Conservation (phyloP, 2,113 vertebrate species). For the Baryphthengus martii region DNA sequence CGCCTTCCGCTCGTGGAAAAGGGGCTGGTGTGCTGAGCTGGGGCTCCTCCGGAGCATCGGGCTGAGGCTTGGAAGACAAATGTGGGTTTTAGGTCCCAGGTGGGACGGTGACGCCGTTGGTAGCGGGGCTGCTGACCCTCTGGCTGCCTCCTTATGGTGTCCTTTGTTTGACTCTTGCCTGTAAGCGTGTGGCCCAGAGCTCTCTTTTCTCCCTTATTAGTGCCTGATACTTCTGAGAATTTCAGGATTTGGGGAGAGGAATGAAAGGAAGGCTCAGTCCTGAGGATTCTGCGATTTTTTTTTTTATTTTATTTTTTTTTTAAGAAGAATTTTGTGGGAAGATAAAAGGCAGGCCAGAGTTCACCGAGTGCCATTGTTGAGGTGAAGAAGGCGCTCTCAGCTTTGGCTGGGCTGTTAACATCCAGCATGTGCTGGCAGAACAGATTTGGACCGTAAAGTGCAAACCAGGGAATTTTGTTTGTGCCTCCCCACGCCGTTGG, state of each 20-base stretch:
- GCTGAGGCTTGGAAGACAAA: neutral
- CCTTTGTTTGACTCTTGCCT: constrained; percentile 36
- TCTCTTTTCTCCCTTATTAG: neutral
- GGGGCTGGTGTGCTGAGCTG: neutral
- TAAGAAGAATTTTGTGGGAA: neutral
- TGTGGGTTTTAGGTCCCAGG: neutral
- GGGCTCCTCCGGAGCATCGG: neutral
- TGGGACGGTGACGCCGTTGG: neutral
- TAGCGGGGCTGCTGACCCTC: neutral
- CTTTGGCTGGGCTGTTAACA: neutral
- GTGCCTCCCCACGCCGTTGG: neutral
- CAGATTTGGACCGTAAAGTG: neutral
- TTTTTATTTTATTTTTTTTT: too few species aligned
- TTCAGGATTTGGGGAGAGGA: neutral
- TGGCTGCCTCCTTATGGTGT: neutral
- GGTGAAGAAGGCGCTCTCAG: neutral
- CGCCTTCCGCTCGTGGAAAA: neutral
- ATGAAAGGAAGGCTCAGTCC: neutral
- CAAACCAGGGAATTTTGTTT: neutral
- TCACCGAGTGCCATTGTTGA: neutral
- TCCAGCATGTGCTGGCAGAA: neutral
- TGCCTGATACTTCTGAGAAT: neutral
- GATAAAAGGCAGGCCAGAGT: neutral
- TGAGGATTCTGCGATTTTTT: neutral
- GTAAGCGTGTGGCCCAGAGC: neutral